Base-by-base conservation (phyloP, 2,113 vertebrate species). In the Oreotragus oreotragus region DNA sequence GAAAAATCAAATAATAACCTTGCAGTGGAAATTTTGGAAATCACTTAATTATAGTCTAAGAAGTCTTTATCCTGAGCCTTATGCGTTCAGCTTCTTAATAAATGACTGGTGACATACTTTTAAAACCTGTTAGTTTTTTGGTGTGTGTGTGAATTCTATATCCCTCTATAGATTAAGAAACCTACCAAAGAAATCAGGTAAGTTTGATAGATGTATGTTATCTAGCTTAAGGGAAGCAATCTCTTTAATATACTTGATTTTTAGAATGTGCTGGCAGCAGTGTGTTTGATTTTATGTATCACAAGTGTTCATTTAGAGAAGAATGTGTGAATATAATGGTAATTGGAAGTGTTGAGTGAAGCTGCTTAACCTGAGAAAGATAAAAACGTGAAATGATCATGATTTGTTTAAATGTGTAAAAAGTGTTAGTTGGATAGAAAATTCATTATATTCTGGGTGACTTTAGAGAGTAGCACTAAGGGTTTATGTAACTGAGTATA, bases 1-100 rank as follows among this genome's bases (percentile, higher is more conserved):
- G 30, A 19, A 95, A 96, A 97, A 85, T 70, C 66, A 97, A 77
- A n/a, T 76, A 84, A 30, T 55, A 80, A 93, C 16, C 27, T 80
- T 93, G 27, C 81, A 33, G 6, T 92, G 49, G 76, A 96, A 84
- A 62, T 84, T 55, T 97, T 70, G 45, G 73, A 84, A 95, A 83
- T 7, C 3, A 84, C 57, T 27, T 39, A 19, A 1, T 92, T 62
- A 85, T 80, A 36, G 49, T 80, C 36, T 81, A 86, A 25, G 79
- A 80, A 92, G 84, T 23, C 4, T 95, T 43, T 30, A 88, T 87
- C 90, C 55, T 96, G 47, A 85, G 8, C 4, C 51, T 88, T 91
- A 73, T 92, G 45, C 28, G 12, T 91, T 95, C 19, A 84, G 7
- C 51, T 84, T 97, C 87, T 91, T 77, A 93, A 79, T 87, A 73